Evolutionary conservation across 1,140 invertebrate species (phyloP), one percentile per base, ranked within the genome.

Genomic region (Bathynomus jamesi): DNA sequence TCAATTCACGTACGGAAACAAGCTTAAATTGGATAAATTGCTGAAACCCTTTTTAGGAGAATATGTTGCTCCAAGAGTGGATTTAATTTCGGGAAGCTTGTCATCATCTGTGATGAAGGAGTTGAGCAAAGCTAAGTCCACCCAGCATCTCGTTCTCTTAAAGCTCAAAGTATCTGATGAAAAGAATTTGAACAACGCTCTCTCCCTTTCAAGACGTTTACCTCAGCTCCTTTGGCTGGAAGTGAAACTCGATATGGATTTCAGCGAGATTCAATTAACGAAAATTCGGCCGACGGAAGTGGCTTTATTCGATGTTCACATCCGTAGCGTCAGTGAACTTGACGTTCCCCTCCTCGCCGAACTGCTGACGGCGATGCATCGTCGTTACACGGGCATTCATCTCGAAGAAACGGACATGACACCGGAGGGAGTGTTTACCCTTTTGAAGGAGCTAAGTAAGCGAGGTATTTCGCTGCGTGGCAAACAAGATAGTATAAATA

Each of bases 361-460:
- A 30, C 53, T 76, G 31, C 53, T 76, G 13, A 69, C 61, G 21
- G 71, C 24, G n/a, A 61, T 76, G 5, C 71, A 73, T 53, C 29
- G 24, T 24, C 65, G 72, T 27, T 76, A 73, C 27, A 61, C 69
- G 13, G 75, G 75, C 7, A 76, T 76, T 30, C 75, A 76, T 27
- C 29, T 76, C 21, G 69, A 76, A 21, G 46, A 71, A 31, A 76
- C 75, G 0, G 40, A 69, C 0, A 46, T 76, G 2, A 73, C 72
- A 4, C 75, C 75, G 28, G 75, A 76, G 61, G 72, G 71, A 3
- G 40, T 76, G 17, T 76, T 65, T 61, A 70, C 72, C 0, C 40
- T 76, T 10, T 46, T 76, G 4, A 76, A 76, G 69, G 71, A 73
- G 17, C 46, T 76, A 53, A 63, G 69, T 13, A 73, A 71, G 31